Evolutionary conservation across 2,888 invertebrate genomes (phyloP).

Genomic region (Tiliacea aurago): DNA sequence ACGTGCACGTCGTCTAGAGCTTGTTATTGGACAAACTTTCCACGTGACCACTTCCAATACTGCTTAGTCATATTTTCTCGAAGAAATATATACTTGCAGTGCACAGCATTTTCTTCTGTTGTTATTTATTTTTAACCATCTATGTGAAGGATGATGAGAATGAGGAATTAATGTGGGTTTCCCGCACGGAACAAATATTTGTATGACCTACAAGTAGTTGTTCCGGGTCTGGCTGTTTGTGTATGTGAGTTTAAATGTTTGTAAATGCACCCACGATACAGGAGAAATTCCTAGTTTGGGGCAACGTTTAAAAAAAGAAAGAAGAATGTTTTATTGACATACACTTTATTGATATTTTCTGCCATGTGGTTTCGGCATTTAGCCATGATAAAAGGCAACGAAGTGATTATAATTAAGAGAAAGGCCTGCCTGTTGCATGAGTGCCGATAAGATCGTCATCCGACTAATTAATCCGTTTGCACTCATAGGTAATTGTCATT

Average conservation of each 20-base stretch:
- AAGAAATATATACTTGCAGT: conserved; percentile 43
- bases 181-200: too few relatives aligned
- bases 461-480: background rate
- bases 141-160: background rate
- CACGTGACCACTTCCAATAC: conserved; percentile 72
- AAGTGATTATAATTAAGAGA: background rate
- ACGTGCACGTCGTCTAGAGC: conserved; percentile 66
- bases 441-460: too few relatives aligned
- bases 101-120: conserved; percentile 27
- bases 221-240: too few relatives aligned
- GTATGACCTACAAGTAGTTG: too few relatives aligned
- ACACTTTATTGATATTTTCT: background rate
- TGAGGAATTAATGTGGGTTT: background rate
- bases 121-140: conserved; percentile 30
- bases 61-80: conserved; percentile 56
- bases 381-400: background rate
- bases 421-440: background rate
- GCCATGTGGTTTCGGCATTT: background rate
- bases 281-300: too few relatives aligned
- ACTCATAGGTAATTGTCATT: background rate
- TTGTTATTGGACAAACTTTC: conserved; percentile 75
- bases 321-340: conserved; percentile 5
- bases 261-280: too few relatives aligned
- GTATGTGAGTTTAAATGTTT: too few relatives aligned
- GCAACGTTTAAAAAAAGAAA: too few relatives aligned